Conservation (phyloP, 2,113 vertebrate genomes). For the Sylvia atricapilla region DNA sequence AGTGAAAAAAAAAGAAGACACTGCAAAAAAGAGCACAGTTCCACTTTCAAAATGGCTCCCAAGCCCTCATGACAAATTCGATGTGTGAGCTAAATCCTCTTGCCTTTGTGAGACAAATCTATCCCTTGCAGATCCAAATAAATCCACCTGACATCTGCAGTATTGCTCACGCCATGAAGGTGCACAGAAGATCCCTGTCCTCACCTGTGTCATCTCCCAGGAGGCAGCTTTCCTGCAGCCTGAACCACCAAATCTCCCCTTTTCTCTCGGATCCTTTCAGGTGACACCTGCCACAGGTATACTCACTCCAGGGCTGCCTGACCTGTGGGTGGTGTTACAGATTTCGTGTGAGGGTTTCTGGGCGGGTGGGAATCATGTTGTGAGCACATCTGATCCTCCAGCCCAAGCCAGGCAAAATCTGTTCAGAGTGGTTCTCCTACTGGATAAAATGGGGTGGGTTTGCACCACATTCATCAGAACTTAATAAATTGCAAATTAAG, state of each 20-base stretch:
- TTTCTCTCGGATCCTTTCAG: not conserved
- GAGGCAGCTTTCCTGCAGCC: not conserved
- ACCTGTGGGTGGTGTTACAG: not conserved
- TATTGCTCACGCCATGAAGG: not conserved
- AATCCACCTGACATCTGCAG: not conserved
- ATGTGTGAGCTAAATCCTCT: not conserved
- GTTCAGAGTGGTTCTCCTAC: not conserved
- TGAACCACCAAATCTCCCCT: not conserved
- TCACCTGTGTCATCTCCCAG: not conserved
- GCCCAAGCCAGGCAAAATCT: not conserved
- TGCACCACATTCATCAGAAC: not conserved
- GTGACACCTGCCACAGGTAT: not conserved
- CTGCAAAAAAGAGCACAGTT: not conserved
- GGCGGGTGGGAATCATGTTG: not conserved
- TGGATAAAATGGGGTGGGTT: not conserved
- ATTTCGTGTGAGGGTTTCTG: not conserved
- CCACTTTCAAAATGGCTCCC: slow-evolving; percentile 18
- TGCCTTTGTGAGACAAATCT: not conserved
- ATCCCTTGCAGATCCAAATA: not conserved
- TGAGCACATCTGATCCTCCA: not conserved
- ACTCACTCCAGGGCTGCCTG: not conserved
- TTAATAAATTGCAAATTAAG: not conserved
- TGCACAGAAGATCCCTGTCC: not conserved
- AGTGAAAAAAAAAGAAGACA: slow-evolving; percentile 6
- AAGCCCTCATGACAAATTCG: not conserved